Conservation (phyloP, 2,797 vertebrate genomes). For the Microhierax caerulescens region DNA sequence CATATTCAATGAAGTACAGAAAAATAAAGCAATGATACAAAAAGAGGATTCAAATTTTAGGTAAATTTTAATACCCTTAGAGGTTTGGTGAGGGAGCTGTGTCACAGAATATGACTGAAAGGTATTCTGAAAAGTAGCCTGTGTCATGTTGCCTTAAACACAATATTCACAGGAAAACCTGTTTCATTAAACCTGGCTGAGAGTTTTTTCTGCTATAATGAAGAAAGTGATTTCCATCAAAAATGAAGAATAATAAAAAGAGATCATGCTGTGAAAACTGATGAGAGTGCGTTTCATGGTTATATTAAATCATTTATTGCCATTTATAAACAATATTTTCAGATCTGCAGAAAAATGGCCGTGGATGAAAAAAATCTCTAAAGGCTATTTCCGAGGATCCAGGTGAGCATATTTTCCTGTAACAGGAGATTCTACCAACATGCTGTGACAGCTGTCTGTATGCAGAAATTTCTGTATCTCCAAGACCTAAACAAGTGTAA, state of each 20-base stretch:
- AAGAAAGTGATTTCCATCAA: conserved; percentile 22
- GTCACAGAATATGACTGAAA: too few relatives aligned
- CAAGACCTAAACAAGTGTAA: not conserved
- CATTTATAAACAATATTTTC: conserved; percentile 51
- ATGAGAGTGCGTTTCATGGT: not conserved
- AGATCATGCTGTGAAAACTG: conserved; percentile 1
- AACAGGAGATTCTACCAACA: not conserved
- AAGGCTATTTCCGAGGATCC: conserved; percentile 95
- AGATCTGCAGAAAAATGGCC: conserved; percentile 92
- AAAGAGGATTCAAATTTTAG: not conserved
- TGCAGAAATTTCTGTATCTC: not conserved
- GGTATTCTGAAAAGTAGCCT: not conserved
- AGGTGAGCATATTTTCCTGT: conserved; percentile 76
- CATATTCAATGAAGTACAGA: not conserved
- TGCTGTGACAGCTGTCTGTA: not conserved
- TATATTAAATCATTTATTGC: conserved; percentile 18
- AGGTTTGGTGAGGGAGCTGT: not conserved
- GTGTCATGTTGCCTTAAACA: not conserved
- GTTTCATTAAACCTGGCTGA: not conserved
- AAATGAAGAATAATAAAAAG: not conserved
- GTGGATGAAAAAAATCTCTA: conserved; percentile 90
- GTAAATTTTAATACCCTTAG: not conserved
- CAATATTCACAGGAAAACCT: not conserved
- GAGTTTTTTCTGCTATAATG: not conserved
- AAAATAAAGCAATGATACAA: not conserved